Percentiles rank a stretch among this genome's conserved stretches.
Conservation (phyloP, 2,113 vertebrate genomes). For the Muntiacus reevesi region DNA sequence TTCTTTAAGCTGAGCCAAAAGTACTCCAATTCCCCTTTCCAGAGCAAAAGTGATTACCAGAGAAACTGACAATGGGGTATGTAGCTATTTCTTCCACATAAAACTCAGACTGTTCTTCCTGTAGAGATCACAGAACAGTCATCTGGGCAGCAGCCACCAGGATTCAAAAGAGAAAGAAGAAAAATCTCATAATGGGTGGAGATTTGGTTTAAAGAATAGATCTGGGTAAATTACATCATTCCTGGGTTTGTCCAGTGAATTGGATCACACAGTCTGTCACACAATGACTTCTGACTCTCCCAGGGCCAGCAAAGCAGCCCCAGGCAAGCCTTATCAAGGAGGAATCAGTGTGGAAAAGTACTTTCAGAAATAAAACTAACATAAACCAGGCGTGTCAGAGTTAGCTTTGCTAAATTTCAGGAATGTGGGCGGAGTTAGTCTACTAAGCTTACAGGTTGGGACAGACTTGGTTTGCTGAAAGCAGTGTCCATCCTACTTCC, state of each 20-base stretch:
- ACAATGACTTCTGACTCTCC: conserved; percentile 59
- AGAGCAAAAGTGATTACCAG: conserved; percentile 26
- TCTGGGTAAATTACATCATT: conserved; percentile 61
- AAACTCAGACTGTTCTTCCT: conserved; percentile 23
- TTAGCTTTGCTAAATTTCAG: conserved; percentile 65
- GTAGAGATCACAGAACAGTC: conserved; percentile 22
- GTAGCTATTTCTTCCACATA: conserved; percentile 14
- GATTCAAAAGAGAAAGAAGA: conserved; percentile 26
- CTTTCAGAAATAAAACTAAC: conserved; percentile 72
- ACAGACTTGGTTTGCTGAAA: background rate
- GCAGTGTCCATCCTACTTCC: background rate
- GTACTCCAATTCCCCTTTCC: background rate
- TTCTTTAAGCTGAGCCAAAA: background rate
- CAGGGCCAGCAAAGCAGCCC: conserved; percentile 20
- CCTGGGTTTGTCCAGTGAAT: conserved; percentile 42
- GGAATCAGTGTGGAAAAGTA: conserved; percentile 74
- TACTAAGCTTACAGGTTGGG: conserved; percentile 5
- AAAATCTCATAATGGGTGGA: conserved; percentile 34
- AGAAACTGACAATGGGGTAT: background rate
- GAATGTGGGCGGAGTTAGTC: conserved; percentile 69
- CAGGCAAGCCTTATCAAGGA: conserved; percentile 58
- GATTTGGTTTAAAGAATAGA: conserved; percentile 48
- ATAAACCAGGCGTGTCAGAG: conserved; percentile 62
- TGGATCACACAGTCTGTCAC: conserved; percentile 51
- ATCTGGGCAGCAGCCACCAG: background rate